Evolutionary conservation across 1,140 invertebrate genomes (phyloP), one percentile per base, ranked within the genome.

Genomic region (Chrysomallon squamiferum): DNA sequence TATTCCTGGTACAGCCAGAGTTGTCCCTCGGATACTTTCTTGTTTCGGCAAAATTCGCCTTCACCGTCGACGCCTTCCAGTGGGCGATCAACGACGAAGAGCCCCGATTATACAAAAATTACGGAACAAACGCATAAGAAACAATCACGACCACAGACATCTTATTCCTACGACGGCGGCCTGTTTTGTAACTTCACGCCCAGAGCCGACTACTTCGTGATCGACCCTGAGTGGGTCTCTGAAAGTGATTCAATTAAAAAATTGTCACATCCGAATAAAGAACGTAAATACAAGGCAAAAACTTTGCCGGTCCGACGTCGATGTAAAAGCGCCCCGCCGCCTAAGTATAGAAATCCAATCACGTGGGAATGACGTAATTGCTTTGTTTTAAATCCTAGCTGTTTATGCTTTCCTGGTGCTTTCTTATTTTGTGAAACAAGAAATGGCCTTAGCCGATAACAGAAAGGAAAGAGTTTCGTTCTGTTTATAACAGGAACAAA

Each of bases 201-300:
- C 0, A 50, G 65, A n/a, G 25, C 72, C 69, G 71, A 73, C 41
- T 73, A 73, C 62, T 81, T 78, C 70, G 74, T 81, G 2, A 77
- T 81, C 27, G 73, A 81, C 43, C 79, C 79, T 0, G 79, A 81
- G 49, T 81, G 79, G 79, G 79, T 81, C 2, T 78, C 77, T 0
- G 79, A 81, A 58, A 66, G 72, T 30, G 72, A 79, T 64, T 70
- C 79, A 18, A 59, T 73, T 6, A 62, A 69, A 43, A 69, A 65
- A 52, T 41, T 73, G 22, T 62, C 59, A 2, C n/a, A n/a, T n/a
- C n/a, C n/a, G n/a, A n/a, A n/a, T n/a, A 59, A 50, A 30, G 43
- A 68, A 27, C 59, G 60, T 13, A 56, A 47, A 22, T 27, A 22
- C 2, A 38, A 47, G n/a, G 22, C 57, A 11, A 22, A n/a, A n/a